Evolutionary conservation across 2,797 vertebrate genomes (phyloP), one percentile per base, ranked within the genome.

Genomic region (Vipera ursinii): DNA sequence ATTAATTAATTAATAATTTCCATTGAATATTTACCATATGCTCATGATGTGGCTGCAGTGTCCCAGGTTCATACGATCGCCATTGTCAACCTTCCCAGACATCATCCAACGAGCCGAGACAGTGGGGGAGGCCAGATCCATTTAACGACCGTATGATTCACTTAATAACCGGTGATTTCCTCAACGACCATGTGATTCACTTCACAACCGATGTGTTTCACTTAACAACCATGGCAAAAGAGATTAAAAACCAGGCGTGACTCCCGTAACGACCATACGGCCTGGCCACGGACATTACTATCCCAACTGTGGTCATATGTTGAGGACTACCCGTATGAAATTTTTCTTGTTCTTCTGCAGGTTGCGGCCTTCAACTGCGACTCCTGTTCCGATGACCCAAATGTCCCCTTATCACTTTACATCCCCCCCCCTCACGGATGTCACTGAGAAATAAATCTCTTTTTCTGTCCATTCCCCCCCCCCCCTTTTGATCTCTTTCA

Each of bases 401-500:
- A 44, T 78, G 38, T 44, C 38, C 20, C 9, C 20, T 22, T 38
- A 2, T 48, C 8, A 10, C 38, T 82, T 82, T 82, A 1, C 8
- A 48, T 38, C 1, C 2, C n/a, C n/a, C n/a, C 4, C 12, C 61
- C 9, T 53, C 51, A 1, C 8, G 8, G 1, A 53, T 53, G 51
- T 20, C 57, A 59, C 57, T 17, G 57, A 59, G 17, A 59, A 59
- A 59, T 82, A 48, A 82, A 32, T 87, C n/a, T 86, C 6, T 28
- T 86, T 48, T 86, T 8, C 38, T 3, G 20, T 85, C 38, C 38
- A 38, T 38, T 44, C 4, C 20, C n/a, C 14, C 51, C 55, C 7
- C 7, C 73, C 87, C 28, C 55, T 87, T 10, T 4, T 2, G 0
- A 12, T 7, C 17, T 17, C 0, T 0, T 89, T 12, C 96, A 99